These are phyloP conservation scores for Callionymus lyra DNA, from an alignment of 2,113 vertebrate species.

Conservation along the genomic window DNA sequence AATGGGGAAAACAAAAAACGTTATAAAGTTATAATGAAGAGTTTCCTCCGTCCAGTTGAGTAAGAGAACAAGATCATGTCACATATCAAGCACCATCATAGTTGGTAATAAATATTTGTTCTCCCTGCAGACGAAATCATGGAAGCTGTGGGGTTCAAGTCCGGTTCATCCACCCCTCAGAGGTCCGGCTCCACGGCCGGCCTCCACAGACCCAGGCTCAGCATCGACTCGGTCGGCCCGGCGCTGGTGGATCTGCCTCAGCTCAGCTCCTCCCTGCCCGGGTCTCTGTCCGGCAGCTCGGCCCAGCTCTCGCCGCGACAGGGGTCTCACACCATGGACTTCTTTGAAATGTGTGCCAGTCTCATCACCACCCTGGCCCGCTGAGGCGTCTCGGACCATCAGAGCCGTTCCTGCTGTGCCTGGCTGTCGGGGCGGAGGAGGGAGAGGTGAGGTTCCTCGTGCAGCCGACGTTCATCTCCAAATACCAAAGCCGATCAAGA, in stretches of 20 bases:
- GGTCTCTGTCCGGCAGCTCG: conserved; percentile 74
- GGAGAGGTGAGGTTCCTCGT: too few relatives aligned
- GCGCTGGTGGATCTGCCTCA: conserved; percentile 66
- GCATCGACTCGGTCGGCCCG: conserved; percentile 71
- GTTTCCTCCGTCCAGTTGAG: too few relatives aligned
- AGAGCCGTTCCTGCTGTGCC: not conserved
- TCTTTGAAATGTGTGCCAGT: conserved; percentile 99
- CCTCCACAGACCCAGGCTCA: conserved; percentile 82
- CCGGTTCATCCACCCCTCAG: conserved; percentile 88
- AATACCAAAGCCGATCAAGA: conserved; percentile 4
- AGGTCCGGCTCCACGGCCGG: conserved; percentile 83
- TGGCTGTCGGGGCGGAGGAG: conserved; percentile 10
- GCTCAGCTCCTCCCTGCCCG: conserved; percentile 77
- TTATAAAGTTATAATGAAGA: too few relatives aligned
- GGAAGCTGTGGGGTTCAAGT: conserved; percentile 76
- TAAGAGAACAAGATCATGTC: too few relatives aligned
- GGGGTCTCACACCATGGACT: conserved; percentile 98
- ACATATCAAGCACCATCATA: too few relatives aligned
- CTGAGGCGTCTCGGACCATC: conserved; percentile 52
- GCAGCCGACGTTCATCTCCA: not conserved
- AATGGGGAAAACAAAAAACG: too few relatives aligned
- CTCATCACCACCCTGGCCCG: conserved; percentile 91
- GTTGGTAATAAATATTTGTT: too few relatives aligned
- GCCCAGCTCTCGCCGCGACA: conserved; percentile 70
- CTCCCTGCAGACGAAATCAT: conserved; percentile 75